Conservation (phyloP, 2,888 invertebrate genomes). For the Papilio elwesi region DNA sequence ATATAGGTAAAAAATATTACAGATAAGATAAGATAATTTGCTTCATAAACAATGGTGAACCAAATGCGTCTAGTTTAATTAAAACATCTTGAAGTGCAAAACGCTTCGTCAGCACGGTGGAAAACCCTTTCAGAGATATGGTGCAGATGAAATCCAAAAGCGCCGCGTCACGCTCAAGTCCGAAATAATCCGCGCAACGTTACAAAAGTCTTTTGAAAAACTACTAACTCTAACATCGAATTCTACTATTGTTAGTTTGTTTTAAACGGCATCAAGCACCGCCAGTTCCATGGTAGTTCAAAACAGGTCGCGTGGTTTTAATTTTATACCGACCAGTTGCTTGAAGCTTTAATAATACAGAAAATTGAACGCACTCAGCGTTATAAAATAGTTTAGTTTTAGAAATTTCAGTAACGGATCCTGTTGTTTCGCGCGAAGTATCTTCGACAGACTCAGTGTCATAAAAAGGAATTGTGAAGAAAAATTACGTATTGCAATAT, state of each 20-base stretch:
- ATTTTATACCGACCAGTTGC: neutral
- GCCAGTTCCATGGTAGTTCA: neutral
- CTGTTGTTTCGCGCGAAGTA: conserved; percentile 8
- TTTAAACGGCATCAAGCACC: no score
- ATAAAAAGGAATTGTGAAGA: no score
- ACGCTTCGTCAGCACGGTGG: no score
- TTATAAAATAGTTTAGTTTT: neutral
- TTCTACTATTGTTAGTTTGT: no score
- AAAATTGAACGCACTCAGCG: conserved; percentile 8
- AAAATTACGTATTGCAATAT: no score
- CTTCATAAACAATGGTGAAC: no score
- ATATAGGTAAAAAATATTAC: no score
- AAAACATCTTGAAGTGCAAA: no score
- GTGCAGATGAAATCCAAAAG: neutral
- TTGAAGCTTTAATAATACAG: neutral
- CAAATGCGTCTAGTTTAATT: no score
- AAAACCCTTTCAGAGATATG: no score
- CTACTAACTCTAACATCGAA: no score
- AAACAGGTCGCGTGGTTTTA: neutral
- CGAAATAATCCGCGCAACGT: neutral
- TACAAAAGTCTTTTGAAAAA: neutral
- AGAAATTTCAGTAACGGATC: conserved; percentile 16
- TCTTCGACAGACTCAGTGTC: neutral
- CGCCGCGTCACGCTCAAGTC: neutral
- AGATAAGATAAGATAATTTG: no score